Evolutionary conservation across 2,113 vertebrate species (phyloP).

Genomic region (Sula dactylatra): DNA sequence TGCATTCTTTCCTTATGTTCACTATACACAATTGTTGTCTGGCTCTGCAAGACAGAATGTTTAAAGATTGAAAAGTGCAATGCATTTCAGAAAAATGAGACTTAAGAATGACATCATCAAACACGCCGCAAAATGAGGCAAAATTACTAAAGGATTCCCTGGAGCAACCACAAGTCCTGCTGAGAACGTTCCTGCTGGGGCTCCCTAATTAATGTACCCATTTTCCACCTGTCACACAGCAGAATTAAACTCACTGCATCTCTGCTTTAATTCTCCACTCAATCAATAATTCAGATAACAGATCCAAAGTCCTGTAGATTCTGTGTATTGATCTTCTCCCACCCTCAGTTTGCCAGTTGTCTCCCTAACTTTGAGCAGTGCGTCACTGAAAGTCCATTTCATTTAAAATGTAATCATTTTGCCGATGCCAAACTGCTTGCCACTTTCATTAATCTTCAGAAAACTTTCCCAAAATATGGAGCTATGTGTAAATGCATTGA

Average conservation of each 20-base stretch:
- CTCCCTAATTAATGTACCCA: conserved; percentile 64
- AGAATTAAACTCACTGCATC: conserved; percentile 64
- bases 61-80: conserved; percentile 23
- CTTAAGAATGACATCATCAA: conserved; percentile 47
- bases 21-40: neutral
- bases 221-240: conserved; percentile 65
- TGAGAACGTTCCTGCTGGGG: conserved; percentile 31
- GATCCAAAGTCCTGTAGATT: conserved; percentile 60
- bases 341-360: conserved; percentile 59
- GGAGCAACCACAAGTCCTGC: conserved; percentile 38
- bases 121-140: conserved; percentile 9
- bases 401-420: conserved; percentile 57
- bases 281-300: conserved; percentile 63
- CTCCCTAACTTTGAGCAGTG: conserved; percentile 52
- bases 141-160: conserved; percentile 61
- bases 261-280: conserved; percentile 57
- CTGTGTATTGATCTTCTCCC: conserved; percentile 61
- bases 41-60: neutral
- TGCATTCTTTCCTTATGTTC: neutral
- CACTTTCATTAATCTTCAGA: conserved; percentile 36
- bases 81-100: neutral
- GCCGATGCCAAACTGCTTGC: neutral
- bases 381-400: conserved; percentile 42
- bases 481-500: neutral
- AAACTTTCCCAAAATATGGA: conserved; percentile 41